These are phyloP conservation scores for Ischnura elegans DNA, from an alignment of 2,888 invertebrate genomes.

Conservation along the genomic window DNA sequence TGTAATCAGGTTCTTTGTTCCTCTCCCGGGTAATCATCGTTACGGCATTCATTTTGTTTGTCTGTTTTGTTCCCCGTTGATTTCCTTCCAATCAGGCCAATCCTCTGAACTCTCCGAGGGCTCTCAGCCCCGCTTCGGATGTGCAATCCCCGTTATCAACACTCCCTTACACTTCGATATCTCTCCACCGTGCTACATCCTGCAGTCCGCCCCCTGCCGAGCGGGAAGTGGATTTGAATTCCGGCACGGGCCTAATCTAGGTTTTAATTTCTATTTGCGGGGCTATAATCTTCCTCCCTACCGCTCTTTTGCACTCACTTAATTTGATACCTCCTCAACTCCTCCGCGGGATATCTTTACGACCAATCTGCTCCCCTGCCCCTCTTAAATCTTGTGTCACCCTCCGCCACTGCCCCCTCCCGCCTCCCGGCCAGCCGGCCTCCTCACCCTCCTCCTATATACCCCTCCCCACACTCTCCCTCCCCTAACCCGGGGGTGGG, in stretches of 20 bases:
- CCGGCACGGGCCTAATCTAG: not conserved
- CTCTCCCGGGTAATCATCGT: not conserved
- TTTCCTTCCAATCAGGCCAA: not conserved
- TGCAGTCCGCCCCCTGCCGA: not conserved
- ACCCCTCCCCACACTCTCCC: not conserved
- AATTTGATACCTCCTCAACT: conserved; percentile 31
- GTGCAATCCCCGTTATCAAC: not conserved
- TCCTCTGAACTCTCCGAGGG: not conserved
- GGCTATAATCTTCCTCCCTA: not conserved
- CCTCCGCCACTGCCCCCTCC: not conserved
- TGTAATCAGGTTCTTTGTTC: not conserved
- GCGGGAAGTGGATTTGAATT: not conserved
- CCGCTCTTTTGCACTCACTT: conserved; percentile 2
- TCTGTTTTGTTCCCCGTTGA: not conserved
- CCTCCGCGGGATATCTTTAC: conserved; percentile 39
- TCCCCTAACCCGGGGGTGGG: not conserved
- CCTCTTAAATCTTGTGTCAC: not conserved
- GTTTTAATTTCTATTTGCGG: conserved; percentile 19
- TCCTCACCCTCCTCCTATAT: conserved; percentile 3
- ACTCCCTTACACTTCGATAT: not conserved
- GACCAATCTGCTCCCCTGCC: conserved; percentile 45
- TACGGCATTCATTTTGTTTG: not conserved
- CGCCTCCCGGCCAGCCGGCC: not conserved
- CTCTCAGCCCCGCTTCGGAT: not conserved
- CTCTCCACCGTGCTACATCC: not conserved